phyloP scores from a whole-genome alignment of 1,140 invertebrate species.

The Bombus breviceps region DNA sequence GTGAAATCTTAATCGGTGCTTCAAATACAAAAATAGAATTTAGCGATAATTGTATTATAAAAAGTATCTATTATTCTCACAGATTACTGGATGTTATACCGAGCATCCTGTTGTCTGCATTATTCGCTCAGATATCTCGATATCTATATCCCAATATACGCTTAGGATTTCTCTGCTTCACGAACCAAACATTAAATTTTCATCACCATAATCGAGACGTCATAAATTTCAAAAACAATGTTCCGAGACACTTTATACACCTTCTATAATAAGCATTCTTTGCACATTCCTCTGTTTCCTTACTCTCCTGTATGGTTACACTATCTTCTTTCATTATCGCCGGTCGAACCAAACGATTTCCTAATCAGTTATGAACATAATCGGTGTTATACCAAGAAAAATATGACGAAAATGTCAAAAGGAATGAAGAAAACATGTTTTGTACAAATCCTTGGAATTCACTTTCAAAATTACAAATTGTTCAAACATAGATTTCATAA shows the following conservation, averaged over 20 bases:
- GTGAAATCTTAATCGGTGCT: too few relatives aligned
- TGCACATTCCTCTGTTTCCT: not conserved
- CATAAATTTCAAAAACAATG: slow-evolving; percentile 1
- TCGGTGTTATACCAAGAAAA: not conserved
- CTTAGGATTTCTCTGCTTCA: too few relatives aligned
- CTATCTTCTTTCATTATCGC: slow-evolving; percentile 4
- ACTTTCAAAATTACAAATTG: not conserved
- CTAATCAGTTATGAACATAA: slow-evolving; percentile 15
- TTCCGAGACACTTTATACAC: not conserved
- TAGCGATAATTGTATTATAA: too few relatives aligned
- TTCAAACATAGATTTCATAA: too few relatives aligned
- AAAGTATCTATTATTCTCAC: not conserved
- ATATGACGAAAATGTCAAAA: not conserved
- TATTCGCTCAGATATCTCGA: not conserved
- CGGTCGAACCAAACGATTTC: not conserved
- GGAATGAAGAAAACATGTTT: not conserved
- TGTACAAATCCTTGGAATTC: not conserved
- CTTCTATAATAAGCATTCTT: not conserved
- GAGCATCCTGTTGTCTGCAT: not conserved
- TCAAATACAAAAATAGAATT: too few relatives aligned
- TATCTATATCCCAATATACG: not conserved
- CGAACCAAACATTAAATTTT: not conserved
- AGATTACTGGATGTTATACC: not conserved
- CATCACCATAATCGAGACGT: not conserved
- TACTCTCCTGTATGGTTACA: not conserved